phyloP scores from a whole-genome alignment of 2,888 invertebrate species.

The Danaus chrysippus region DNA sequence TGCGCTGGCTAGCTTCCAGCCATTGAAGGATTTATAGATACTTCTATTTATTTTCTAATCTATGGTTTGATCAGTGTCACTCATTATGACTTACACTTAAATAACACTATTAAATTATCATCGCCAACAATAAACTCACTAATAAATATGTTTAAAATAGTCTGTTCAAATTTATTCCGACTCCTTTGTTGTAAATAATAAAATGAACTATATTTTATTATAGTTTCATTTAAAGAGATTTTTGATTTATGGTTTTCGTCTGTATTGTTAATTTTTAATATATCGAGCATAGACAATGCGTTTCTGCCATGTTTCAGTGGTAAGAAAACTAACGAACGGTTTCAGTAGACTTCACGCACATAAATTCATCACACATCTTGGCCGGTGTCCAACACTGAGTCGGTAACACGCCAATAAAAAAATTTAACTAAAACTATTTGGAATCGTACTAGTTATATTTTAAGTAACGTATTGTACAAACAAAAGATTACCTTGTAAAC shows the following conservation, averaged over 20 bases:
- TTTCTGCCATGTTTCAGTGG: constrained; percentile 30
- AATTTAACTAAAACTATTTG: constrained; percentile 28
- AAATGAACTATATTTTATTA: too few relatives aligned
- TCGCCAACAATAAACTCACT: not conserved
- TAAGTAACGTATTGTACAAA: constrained; percentile 3
- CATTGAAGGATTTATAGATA: constrained; percentile 28
- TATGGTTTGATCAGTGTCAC: constrained; percentile 3
- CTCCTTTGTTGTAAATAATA: too few relatives aligned
- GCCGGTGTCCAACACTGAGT: constrained; percentile 47
- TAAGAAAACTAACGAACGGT: constrained; percentile 27
- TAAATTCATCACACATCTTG: constrained; percentile 63
- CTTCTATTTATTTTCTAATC: constrained; percentile 3
- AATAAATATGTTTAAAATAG: not conserved
- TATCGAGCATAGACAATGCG: constrained; percentile 15
- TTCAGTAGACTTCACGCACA: constrained; percentile 42
- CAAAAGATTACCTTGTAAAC: not conserved
- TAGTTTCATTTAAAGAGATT: too few relatives aligned
- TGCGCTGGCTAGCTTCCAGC: constrained; percentile 24
- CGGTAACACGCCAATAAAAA: constrained; percentile 41
- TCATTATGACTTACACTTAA: not conserved
- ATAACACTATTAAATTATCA: not conserved
- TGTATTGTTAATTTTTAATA: not conserved
- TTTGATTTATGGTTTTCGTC: too few relatives aligned
- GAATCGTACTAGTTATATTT: not conserved
- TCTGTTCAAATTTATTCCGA: too few relatives aligned